A percentile compares a stretch with the other conserved stretches of the same genome.
Evolutionary conservation across 2,797 vertebrate species (phyloP).

Genomic region (Gephyroberyx darwinii): DNA sequence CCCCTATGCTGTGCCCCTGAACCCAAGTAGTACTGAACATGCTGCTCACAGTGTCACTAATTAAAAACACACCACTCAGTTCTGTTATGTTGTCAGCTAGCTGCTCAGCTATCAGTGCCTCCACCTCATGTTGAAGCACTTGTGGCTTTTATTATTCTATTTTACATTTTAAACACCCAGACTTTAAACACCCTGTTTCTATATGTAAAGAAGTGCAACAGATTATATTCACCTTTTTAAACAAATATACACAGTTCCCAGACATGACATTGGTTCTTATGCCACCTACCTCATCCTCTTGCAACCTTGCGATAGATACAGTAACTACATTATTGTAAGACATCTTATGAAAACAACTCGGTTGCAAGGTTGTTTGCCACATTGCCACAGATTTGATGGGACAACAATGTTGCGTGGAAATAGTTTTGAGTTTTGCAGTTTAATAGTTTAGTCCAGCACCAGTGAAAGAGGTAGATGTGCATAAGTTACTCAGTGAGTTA

Average conservation of each 20-base stretch:
- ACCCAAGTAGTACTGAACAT: constrained; percentile 23
- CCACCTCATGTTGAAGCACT: not conserved
- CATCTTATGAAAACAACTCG: no score
- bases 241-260: not conserved
- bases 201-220: not conserved
- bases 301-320: no score
- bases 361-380: no score
- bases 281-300: no score
- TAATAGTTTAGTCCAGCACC: no score
- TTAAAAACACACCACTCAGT: constrained; percentile 25
- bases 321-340: no score
- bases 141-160: not conserved
- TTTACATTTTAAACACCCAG: constrained; percentile 9
- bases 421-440: no score
- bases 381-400: no score
- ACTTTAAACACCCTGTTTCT: constrained; percentile 8
- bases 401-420: no score
- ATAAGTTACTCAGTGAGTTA: no score
- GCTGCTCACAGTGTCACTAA: constrained; percentile 16
- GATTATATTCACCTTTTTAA: not conserved
- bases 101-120: not conserved
- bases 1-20: constrained; percentile 14
- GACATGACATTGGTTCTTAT: no score
- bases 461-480: no score
- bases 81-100: not conserved